These are phyloP conservation scores for Pandemis cinnamomeana DNA, from an alignment of 2,888 invertebrate species.

Conservation along the genomic window DNA sequence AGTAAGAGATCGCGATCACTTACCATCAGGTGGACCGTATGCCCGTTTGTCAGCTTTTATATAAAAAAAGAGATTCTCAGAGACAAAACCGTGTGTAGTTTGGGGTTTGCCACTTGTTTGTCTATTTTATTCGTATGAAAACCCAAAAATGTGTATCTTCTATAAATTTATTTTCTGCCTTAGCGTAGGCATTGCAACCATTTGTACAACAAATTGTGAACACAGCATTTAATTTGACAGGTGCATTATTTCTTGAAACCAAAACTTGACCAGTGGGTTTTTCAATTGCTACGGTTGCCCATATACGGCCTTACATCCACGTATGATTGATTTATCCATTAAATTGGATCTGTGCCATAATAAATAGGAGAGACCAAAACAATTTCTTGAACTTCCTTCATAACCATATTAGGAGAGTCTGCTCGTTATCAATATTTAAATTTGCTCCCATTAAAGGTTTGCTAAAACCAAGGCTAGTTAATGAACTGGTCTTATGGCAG, in stretches of 20 bases:
- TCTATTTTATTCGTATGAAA: background rate
- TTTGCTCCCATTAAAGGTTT: conserved; percentile 32
- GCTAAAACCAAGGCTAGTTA: conserved; percentile 32
- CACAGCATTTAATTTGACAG: conserved; percentile 26
- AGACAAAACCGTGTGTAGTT: no score
- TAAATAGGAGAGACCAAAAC: conserved; percentile 36
- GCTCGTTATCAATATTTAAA: conserved; percentile 41
- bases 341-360: conserved; percentile 39
- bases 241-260: conserved; percentile 15
- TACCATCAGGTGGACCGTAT: no score
- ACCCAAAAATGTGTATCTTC: background rate
- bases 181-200: no score
- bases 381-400: conserved; percentile 34
- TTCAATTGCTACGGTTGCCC: conserved; percentile 34
- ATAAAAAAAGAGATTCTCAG: no score
- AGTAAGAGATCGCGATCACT: no score
- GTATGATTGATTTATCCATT: conserved; percentile 40
- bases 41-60: no score
- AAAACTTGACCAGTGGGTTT: conserved; percentile 28
- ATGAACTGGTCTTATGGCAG: conserved; percentile 27
- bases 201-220: conserved; percentile 13
- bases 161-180: background rate
- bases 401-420: conserved; percentile 20
- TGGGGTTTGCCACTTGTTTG: background rate
- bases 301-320: conserved; percentile 27